Base-by-base conservation (phyloP, 2,888 invertebrate species). In the Tipula confusa region DNA sequence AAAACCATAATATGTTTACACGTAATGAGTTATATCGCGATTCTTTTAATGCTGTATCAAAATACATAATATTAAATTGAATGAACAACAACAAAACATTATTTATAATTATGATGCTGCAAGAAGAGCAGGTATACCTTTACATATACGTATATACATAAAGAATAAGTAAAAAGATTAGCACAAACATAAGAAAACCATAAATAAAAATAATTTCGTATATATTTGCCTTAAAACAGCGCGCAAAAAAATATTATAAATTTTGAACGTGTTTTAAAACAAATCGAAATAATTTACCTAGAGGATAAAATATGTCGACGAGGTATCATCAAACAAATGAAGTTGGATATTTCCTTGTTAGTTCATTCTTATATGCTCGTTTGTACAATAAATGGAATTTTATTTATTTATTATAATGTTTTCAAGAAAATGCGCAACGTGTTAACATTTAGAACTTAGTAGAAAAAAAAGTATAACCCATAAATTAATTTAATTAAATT, bases 301-400 rank as follows among this genome's bases (percentile, higher is more conserved):
- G 80, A 80, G 80, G 80, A 80, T 80, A 80, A 80, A 80, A 80
- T 31, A 80, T 80, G 80, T 80, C 80, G 80, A 80, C 80, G 31
- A 80, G 80, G 31, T 80, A 80, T 80, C 80, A 31, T 80, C 80
- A 80, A 80, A 80, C 31, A 80, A 80, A 80, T 80, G 31, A 80
- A 80, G 31, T 29, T 80, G 80, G 80, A 80, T 80, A 80, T 80
- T 80, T 80, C 29, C 80, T 80, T 80, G 15, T 80, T 80, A 64
- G 24, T 24, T 64, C 64, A 24, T 64, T 64, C 64, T 64, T 64
- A 2, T 38, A 38, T 11, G n/a, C n/a, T n/a, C n/a, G n/a, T n/a
- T n/a, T n/a, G 5, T 43, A n/a, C 3, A 24, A 64, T 64, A 64
- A 18, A 24, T 24, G 11, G 64, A 11, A 5, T 18, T 1, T 24